Percentiles rank a stretch among this genome's conserved stretches.
phyloP scores from a whole-genome alignment of 2,797 vertebrate genomes.

The Echeneis naucrates region DNA sequence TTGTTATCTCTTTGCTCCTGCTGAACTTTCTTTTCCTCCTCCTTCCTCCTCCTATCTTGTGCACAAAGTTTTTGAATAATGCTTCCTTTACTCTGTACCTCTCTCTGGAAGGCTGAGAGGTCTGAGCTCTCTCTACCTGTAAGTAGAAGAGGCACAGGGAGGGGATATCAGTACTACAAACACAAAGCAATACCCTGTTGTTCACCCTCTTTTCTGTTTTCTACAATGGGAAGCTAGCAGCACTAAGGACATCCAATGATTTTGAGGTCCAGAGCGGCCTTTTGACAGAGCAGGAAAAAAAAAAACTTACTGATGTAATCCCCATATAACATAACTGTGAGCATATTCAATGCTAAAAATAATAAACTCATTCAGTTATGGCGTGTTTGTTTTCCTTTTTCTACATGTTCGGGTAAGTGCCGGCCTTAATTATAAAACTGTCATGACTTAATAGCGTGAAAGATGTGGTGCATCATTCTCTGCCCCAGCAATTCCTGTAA shows the following conservation, averaged over 20 bases:
- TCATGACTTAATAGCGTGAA: neutral
- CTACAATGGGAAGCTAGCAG: slow-evolving; percentile 85
- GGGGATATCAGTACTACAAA: slow-evolving; percentile 83
- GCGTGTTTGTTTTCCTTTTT: slow-evolving; percentile 65
- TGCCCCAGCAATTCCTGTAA: neutral
- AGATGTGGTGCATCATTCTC: neutral
- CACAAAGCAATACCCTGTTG: slow-evolving; percentile 94
- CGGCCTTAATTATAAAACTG: neutral
- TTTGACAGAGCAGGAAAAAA: slow-evolving; percentile 90
- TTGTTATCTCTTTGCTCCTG: slow-evolving; percentile 44
- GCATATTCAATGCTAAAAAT: slow-evolving; percentile 93
- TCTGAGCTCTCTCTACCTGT: slow-evolving; percentile 59
- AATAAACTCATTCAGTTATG: slow-evolving; percentile 96
- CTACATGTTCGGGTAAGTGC: slow-evolving; percentile 62
- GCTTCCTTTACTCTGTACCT: slow-evolving; percentile 89
- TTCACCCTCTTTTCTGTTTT: slow-evolving; percentile 91
- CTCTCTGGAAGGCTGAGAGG: slow-evolving; percentile 67
- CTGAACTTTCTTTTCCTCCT: slow-evolving; percentile 63
- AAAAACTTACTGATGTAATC: slow-evolving; percentile 89
- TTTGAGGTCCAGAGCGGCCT: slow-evolving; percentile 58
- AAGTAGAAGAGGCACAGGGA: slow-evolving; percentile 68
- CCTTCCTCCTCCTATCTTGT: slow-evolving; percentile 78
- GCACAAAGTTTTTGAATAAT: slow-evolving; percentile 85
- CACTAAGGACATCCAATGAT: slow-evolving; percentile 71
- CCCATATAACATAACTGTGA: slow-evolving; percentile 96